Evolutionary conservation across 2,888 invertebrate species (phyloP).

Genomic region (Scelioninae gen. 1): DNA sequence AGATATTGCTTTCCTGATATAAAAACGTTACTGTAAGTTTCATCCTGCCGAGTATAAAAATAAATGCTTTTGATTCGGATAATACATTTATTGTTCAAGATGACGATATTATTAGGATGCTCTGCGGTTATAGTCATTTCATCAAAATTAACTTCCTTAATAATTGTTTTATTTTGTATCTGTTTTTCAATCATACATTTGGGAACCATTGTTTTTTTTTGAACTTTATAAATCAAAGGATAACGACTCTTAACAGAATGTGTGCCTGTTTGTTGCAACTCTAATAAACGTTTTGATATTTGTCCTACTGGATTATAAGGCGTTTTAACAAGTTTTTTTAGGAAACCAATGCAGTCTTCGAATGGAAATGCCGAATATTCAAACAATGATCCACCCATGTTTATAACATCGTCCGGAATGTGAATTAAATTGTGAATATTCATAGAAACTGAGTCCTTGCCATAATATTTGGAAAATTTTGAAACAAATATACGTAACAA

Average conservation of each 20-base stretch:
- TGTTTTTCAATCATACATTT: constrained; percentile 3
- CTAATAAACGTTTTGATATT: neutral
- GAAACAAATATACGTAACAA: constrained; percentile 22
- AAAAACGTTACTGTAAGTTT: neutral
- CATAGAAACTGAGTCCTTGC: constrained; percentile 11
- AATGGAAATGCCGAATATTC: constrained; percentile 38
- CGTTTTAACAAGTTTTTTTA: neutral
- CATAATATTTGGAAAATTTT: constrained; percentile 27
- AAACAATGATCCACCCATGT: constrained; percentile 16
- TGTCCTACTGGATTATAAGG: neutral
- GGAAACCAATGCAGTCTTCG: neutral
- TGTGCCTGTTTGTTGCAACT: neutral
- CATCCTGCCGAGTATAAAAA: constrained; percentile 7
- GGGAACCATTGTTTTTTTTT: constrained; percentile 3
- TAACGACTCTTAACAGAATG: neutral
- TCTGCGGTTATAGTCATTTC: constrained; percentile 13
- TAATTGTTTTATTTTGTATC: neutral
- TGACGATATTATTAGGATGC: constrained; percentile 26
- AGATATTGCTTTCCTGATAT: constrained; percentile 12
- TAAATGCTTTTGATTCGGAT: constrained; percentile 20
- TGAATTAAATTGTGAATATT: constrained; percentile 31
- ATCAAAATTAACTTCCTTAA: constrained; percentile 8
- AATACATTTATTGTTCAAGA: constrained; percentile 7
- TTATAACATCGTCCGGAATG: constrained; percentile 16
- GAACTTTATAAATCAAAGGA: neutral